phyloP scores from a whole-genome alignment of 2,888 invertebrate genomes.

The Limenitis camilla region DNA sequence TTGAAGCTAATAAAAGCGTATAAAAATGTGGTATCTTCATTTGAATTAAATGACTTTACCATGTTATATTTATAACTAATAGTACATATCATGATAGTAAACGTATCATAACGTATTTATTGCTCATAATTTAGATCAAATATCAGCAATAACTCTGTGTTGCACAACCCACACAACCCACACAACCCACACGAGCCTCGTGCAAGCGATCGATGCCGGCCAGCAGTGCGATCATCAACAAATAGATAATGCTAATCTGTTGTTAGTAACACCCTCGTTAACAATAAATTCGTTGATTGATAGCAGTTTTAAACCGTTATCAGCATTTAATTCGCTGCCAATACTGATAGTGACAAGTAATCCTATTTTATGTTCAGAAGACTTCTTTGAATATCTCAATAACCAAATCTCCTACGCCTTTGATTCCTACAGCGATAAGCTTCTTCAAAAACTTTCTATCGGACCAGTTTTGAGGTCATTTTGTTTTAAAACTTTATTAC shows the following conservation, averaged over 20 bases:
- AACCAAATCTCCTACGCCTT: neutral
- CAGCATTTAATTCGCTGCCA: neutral
- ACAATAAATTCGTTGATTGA: neutral
- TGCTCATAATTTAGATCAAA: no score
- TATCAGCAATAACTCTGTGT: no score
- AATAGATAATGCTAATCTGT: constrained; percentile 1
- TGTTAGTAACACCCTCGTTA: neutral
- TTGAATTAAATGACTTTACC: no score
- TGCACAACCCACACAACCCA: neutral
- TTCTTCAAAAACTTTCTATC: neutral
- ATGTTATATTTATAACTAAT: no score
- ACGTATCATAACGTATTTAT: no score
- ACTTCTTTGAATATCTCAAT: neutral
- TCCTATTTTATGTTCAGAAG: neutral
- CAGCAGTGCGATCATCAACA: neutral
- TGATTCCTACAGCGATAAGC: neutral
- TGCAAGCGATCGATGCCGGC: neutral
- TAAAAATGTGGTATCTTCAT: no score
- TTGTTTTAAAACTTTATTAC: no score
- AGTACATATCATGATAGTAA: no score
- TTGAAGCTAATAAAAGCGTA: no score
- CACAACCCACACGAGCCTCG: neutral
- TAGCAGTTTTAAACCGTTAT: no score
- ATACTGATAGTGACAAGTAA: neutral
- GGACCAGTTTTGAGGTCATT: no score